A percentile compares a stretch with the other conserved stretches of the same genome.
Evolutionary conservation across 1,140 invertebrate genomes (phyloP).

Genomic region (Meloidogyne exigua): DNA sequence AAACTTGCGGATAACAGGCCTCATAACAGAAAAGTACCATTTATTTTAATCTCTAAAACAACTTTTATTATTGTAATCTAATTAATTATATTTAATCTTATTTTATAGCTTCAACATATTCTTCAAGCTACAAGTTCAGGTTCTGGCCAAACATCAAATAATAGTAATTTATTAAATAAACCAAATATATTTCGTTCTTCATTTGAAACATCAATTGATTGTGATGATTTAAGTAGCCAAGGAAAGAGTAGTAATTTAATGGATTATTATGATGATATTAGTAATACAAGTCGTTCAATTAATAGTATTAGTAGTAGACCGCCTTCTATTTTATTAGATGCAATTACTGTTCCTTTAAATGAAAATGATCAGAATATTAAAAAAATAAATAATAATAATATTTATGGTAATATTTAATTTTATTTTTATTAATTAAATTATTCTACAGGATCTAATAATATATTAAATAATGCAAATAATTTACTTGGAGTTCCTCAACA

Average conservation of each 20-base stretch:
- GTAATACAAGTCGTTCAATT: conserved; percentile 19
- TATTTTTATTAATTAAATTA: not conserved
- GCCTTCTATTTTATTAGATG: conserved; percentile 59
- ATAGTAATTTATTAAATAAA: not conserved
- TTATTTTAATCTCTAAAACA: no score
- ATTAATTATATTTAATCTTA: not conserved
- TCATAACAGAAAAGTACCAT: no score
- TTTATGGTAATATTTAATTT: not conserved
- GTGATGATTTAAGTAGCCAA: not conserved
- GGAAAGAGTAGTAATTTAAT: no score
- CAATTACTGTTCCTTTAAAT: conserved; percentile 42
- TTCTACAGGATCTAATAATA: not conserved
- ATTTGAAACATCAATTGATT: conserved; percentile 43
- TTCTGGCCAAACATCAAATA: not conserved
- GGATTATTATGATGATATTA: not conserved
- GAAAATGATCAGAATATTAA: not conserved
- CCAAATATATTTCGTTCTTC: conserved; percentile 34
- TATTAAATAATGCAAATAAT: not conserved
- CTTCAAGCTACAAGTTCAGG: conserved; percentile 59
- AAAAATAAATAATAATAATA: not conserved
- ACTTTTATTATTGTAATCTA: no score
- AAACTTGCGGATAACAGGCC: no score
- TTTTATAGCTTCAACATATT: conserved; percentile 60
- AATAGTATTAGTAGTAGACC: conserved; percentile 54
- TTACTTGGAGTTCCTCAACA: not conserved